Evolutionary conservation across 2,888 invertebrate species (phyloP).

Genomic region (Metopia argyrocephala): DNA sequence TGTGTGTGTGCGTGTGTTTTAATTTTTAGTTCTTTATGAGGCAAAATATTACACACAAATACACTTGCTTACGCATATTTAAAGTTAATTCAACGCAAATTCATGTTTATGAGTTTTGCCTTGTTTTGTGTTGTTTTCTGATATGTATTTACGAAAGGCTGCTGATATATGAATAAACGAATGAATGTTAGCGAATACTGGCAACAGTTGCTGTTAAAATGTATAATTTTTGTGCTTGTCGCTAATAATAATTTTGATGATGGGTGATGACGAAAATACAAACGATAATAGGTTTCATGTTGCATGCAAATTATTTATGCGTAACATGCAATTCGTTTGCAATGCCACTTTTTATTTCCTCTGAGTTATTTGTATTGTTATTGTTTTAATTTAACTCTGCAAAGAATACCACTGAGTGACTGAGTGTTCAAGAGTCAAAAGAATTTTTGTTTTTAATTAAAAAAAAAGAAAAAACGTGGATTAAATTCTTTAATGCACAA

Average conservation of each 20-base stretch:
- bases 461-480: no score
- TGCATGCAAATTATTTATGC: slow-evolving; percentile 53
- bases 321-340: slow-evolving; percentile 49
- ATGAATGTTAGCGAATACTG: not conserved
- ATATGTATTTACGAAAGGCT: slow-evolving; percentile 13
- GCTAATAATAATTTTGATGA: not conserved
- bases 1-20: not conserved
- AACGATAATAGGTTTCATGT: slow-evolving; percentile 47
- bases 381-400: no score
- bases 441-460: no score
- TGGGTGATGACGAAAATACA: slow-evolving; percentile 3
- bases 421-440: no score
- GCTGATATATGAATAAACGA: not conserved
- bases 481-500: no score
- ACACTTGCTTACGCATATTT: not conserved
- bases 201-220: slow-evolving; percentile 2
- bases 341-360: not conserved
- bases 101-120: slow-evolving; percentile 36
- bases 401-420: no score
- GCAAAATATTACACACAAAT: not conserved
- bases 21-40: slow-evolving; percentile 20
- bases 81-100: slow-evolving; percentile 18
- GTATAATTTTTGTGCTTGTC: not conserved
- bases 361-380: not conserved
- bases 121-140: slow-evolving; percentile 19